These are phyloP conservation scores for Myotis pilosus DNA, from an alignment of 2,797 vertebrate genomes.

Conservation along the genomic window DNA sequence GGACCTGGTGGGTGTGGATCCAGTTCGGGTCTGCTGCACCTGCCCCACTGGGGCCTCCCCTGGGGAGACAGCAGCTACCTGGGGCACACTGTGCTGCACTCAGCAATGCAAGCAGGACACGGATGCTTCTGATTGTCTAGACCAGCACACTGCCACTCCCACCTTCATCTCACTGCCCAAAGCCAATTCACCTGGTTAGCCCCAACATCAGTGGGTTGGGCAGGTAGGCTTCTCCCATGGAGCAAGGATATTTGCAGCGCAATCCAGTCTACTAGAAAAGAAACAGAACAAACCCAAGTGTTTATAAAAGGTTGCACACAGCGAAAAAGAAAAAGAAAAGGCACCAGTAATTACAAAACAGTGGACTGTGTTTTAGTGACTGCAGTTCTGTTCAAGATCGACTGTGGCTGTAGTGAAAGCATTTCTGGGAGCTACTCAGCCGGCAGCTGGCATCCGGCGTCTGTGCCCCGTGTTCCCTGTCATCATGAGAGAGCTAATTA, in stretches of 20 bases:
- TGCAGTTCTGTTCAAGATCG: not conserved
- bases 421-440: not conserved
- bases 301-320: not conserved
- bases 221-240: not conserved
- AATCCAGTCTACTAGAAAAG: not conserved
- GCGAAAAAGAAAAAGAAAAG: not conserved
- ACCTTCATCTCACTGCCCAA: not conserved
- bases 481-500: not conserved
- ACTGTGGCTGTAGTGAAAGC: not conserved
- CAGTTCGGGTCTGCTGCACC: not conserved
- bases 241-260: not conserved
- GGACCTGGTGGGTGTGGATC: fast-evolving
- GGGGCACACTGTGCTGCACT: not conserved
- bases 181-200: not conserved
- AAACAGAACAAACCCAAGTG: not conserved
- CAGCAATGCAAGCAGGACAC: not conserved
- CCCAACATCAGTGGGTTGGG: not conserved
- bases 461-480: fast-evolving
- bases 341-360: not conserved
- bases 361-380: not conserved
- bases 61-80: not conserved
- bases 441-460: not conserved
- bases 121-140: not conserved
- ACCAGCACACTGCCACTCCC: fast-evolving
- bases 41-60: not conserved